phyloP scores from a whole-genome alignment of 2,113 vertebrate species.

The Grammomys dolichurus region DNA sequence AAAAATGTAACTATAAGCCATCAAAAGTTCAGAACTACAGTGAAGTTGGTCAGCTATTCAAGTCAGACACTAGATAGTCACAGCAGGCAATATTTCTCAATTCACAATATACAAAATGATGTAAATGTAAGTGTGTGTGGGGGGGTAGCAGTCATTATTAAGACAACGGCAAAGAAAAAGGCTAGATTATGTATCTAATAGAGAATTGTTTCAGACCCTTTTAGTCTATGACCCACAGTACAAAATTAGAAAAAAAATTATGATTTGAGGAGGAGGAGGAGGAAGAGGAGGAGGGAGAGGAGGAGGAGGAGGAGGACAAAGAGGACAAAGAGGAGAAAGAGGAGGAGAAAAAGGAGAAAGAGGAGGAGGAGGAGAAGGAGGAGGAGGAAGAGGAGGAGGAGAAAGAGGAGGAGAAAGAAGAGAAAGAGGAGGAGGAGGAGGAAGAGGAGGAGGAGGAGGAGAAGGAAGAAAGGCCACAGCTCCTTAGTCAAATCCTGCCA shows the following conservation, averaged over 20 bases:
- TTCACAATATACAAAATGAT: neutral
- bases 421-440: accelerated
- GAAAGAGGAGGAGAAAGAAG: accelerated
- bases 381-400: too few species aligned
- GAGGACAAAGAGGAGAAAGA: too few species aligned
- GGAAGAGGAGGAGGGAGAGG: too few species aligned
- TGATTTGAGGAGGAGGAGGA: neutral
- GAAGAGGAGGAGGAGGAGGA: too few species aligned
- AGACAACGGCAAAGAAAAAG: neutral
- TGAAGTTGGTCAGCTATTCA: neutral
- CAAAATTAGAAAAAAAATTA: neutral
- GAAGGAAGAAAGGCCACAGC: too few species aligned
- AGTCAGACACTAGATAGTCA: neutral
- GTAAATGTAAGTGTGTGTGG: neutral
- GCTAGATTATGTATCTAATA: neutral
- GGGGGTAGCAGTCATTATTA: neutral
- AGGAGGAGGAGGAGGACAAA: too few species aligned
- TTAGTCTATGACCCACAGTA: neutral
- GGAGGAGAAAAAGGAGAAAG: too few species aligned
- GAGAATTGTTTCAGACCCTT: neutral
- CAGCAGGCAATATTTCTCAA: neutral
- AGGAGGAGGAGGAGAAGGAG: neutral
- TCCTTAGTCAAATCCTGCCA: too few species aligned
- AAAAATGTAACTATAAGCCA: neutral
- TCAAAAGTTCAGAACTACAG: constrained; percentile 15